Percentiles rank a stretch among this genome's conserved stretches.
Evolutionary conservation across 2,888 invertebrate genomes (phyloP).

Genomic region (Chrysina gloriosa): DNA sequence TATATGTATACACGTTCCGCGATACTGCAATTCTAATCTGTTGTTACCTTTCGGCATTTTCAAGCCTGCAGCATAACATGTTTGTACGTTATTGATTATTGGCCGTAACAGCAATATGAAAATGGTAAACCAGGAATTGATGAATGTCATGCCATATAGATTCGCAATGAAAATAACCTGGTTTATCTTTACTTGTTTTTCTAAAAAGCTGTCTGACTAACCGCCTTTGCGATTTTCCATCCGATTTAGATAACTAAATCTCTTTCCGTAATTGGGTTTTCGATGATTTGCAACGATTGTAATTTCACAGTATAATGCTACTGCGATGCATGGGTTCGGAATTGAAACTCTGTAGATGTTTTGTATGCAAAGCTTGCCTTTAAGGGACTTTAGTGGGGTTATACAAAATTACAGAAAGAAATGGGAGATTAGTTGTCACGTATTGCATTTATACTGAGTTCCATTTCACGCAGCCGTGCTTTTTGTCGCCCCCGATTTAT

Average conservation of each 20-base stretch:
- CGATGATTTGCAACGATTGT: slow-evolving; percentile 44
- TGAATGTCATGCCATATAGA: slow-evolving; percentile 18
- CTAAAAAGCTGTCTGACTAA: slow-evolving; percentile 10
- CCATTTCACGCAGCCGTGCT: slow-evolving; percentile 62
- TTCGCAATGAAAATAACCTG: slow-evolving; percentile 2
- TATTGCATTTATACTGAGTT: slow-evolving; percentile 60
- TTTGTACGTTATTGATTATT: slow-evolving; percentile 17
- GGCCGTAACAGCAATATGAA: slow-evolving; percentile 4
- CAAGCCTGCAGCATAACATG: neutral
- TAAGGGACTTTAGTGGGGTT: slow-evolving; percentile 59
- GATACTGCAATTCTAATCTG: neutral
- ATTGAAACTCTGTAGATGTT: slow-evolving; percentile 61
- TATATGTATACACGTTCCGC: neutral
- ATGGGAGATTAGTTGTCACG: slow-evolving; percentile 63
- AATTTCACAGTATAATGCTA: slow-evolving; percentile 41
- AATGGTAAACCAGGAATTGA: slow-evolving; percentile 19
- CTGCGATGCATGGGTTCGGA: slow-evolving; percentile 49
- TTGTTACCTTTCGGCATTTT: neutral
- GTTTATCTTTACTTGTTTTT: slow-evolving; percentile 20
- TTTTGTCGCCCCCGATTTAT: slow-evolving; percentile 59
- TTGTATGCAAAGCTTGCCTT: slow-evolving; percentile 63
- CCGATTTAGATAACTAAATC: slow-evolving; percentile 42
- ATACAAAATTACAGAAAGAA: slow-evolving; percentile 64
- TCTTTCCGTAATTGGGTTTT: slow-evolving; percentile 44
- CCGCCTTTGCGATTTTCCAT: slow-evolving; percentile 18